Base-by-base conservation (phyloP, 2,797 vertebrate genomes). In the Fratercula arctica region DNA sequence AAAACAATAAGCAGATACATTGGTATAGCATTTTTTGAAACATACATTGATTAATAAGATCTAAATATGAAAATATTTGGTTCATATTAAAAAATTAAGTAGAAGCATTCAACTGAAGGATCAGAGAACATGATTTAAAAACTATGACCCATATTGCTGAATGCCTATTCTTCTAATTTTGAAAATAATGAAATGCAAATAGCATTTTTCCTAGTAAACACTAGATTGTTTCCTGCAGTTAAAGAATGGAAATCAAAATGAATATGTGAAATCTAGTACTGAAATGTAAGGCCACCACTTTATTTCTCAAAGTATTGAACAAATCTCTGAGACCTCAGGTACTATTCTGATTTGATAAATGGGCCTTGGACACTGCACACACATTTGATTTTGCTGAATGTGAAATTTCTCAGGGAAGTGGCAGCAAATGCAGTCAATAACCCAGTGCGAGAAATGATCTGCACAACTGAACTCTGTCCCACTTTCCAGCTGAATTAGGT, bases 401-500 rank as follows among this genome's bases (percentile, higher is more conserved):
- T 61, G 29, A 95, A 96, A 78, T 14, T 75, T 87, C 74, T 68
- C 87, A 56, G 61, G n/a, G 57, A 88, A 86, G 54, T 56, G 24
- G n/a, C 7, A 1, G 70, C 8, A 4, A 94, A 69, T 57, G 28
- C 61, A 93, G 68, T 84, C 70, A 89, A 48, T 69, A 92, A 75
- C 67, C 70, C 24, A n/a, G 28, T 26, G 26, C 28, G 5, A 85
- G 29, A 85, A 95, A 31, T 21, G 13, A 91, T 83, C 41, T 84
- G 82, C 91, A 84, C 46, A 26, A 93, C 85, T 96, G 95, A 96
- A 95, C 90, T 77, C 85, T 93, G 95, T 90, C 92, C 96, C 85
- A 93, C 61, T 96, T 97, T 94, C 92, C 74, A 68, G 60, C 69
- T 54, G 75, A 95, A 94, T 50, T 75, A 78, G 90, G 93, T 87